These are phyloP conservation scores for Sarcophaga variegata DNA, from an alignment of 2,888 invertebrate species.

Conservation along the genomic window DNA sequence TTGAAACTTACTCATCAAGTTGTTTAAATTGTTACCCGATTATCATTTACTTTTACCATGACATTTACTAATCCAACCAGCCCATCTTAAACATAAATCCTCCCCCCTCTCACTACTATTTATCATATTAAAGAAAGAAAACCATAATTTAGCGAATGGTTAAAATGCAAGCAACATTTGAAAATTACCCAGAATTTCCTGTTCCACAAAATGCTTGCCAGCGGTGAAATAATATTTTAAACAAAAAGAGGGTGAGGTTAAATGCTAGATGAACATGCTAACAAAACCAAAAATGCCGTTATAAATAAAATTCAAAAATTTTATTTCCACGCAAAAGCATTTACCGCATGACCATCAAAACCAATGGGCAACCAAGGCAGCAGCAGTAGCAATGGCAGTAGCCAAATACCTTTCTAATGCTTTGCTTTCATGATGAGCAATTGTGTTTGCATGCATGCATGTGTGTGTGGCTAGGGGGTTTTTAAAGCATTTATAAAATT, in stretches of 20 bases:
- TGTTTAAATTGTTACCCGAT: too few relatives aligned
- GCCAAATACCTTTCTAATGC: not conserved
- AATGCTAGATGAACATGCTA: conserved; percentile 60
- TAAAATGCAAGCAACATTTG: conserved; percentile 45
- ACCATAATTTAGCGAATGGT: too few relatives aligned
- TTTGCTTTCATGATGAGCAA: not conserved
- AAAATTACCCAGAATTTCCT: conserved; percentile 69
- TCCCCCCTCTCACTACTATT: too few relatives aligned
- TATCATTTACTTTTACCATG: too few relatives aligned
- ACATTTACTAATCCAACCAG: too few relatives aligned
- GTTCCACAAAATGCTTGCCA: conserved; percentile 53
- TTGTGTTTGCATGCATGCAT: too few relatives aligned
- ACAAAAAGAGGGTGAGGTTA: conserved; percentile 2
- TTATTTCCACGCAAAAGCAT: not conserved
- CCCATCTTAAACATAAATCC: too few relatives aligned
- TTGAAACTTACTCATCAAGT: too few relatives aligned
- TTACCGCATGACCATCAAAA: not conserved
- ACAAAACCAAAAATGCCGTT: conserved; percentile 35
- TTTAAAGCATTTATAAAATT: conserved; percentile 32
- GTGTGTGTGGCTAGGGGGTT: too few relatives aligned
- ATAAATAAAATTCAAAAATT: conserved; percentile 15
- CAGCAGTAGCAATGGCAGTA: not conserved
- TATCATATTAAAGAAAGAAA: too few relatives aligned
- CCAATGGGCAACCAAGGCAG: not conserved
- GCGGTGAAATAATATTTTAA: conserved; percentile 46